Percentiles rank a stretch among this genome's conserved stretches.
These are phyloP conservation scores for Phasianus colchicus DNA, from an alignment of 2,113 vertebrate species.

Conservation along the genomic window DNA sequence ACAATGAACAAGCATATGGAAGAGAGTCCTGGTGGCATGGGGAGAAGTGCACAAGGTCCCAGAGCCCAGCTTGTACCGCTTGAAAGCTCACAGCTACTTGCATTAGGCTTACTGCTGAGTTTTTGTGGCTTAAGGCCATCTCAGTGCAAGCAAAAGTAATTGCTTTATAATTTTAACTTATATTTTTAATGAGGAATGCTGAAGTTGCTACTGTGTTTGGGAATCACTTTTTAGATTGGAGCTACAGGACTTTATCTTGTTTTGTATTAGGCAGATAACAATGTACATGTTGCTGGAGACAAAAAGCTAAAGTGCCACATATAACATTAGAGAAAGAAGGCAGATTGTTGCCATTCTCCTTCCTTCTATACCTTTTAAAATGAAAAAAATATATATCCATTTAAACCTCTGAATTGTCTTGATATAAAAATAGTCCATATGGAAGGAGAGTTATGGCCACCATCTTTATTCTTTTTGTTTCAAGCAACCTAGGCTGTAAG, in stretches of 20 bases:
- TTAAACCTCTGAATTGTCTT: not conserved
- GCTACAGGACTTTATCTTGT: not conserved
- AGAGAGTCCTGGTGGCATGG: not conserved
- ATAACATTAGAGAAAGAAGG: not conserved
- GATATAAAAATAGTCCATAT: not conserved
- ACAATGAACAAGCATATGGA: not conserved
- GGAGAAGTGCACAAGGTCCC: not conserved
- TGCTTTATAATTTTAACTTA: not conserved
- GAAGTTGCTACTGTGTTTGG: not conserved
- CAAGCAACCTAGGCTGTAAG: not conserved
- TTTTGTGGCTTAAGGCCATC: not conserved
- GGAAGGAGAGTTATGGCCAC: not conserved
- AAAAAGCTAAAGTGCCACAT: not conserved
- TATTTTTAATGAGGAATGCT: not conserved
- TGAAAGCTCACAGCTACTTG: not conserved
- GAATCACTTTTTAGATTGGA: not conserved
- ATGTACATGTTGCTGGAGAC: not conserved
- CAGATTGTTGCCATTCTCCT: not conserved
- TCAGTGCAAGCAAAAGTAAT: not conserved
- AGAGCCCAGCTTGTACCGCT: not conserved
- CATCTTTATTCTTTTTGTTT: not conserved
- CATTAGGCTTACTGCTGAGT: not conserved
- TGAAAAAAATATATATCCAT: not conserved
- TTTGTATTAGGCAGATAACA: not conserved
- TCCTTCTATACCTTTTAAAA: constrained; percentile 11